These are phyloP conservation scores for Mimachlamys varia DNA, from an alignment of 2,888 invertebrate genomes.

Conservation along the genomic window DNA sequence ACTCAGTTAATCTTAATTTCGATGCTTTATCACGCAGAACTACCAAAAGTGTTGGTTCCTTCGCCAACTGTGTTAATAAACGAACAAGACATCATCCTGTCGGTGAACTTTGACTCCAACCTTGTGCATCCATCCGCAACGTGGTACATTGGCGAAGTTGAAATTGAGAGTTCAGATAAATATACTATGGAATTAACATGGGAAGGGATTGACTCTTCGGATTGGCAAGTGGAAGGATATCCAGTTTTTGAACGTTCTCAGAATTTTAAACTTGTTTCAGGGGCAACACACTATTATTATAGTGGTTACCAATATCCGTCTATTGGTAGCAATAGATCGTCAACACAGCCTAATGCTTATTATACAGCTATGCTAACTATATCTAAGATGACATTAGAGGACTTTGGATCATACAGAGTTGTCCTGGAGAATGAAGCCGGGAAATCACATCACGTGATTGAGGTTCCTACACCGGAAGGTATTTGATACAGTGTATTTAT, in stretches of 20 bases:
- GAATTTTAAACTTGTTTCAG: no score
- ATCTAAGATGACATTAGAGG: neutral
- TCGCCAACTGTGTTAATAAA: neutral
- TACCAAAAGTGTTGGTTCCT: neutral
- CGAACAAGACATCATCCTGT: neutral
- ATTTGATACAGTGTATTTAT: neutral
- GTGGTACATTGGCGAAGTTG: neutral
- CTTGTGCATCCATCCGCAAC: neutral
- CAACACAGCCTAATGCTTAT: neutral
- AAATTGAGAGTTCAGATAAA: neutral
- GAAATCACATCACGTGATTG: neutral
- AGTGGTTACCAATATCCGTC: neutral
- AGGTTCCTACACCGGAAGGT: neutral
- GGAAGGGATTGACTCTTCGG: neutral
- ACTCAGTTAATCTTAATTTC: neutral
- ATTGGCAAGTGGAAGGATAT: neutral
- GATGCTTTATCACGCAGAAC: neutral
- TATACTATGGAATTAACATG: neutral
- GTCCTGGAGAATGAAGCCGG: slow-evolving; percentile 47
- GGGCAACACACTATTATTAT: no score
- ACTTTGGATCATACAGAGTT: neutral
- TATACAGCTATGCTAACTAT: neutral
- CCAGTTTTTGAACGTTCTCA: neutral
- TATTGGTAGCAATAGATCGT: neutral
- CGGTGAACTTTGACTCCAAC: slow-evolving; percentile 1